Evolutionary conservation across 2,113 vertebrate genomes (phyloP).

Genomic region (Sciurus niger): DNA sequence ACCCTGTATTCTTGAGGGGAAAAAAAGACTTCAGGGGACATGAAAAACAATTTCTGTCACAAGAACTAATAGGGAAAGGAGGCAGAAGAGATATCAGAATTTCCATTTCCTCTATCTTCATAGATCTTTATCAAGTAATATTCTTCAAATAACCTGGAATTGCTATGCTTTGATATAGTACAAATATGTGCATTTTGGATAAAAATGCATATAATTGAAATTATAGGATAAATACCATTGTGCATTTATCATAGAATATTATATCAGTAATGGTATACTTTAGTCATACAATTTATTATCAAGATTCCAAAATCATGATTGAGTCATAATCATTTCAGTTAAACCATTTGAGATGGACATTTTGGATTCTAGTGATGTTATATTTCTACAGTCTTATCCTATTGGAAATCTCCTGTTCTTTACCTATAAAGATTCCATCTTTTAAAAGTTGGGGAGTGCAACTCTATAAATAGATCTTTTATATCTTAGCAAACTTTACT

Average conservation of each 20-base stretch:
- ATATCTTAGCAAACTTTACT: constrained; percentile 36
- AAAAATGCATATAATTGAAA: neutral
- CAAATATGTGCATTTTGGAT: neutral
- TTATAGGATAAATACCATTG: neutral
- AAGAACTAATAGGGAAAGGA: neutral
- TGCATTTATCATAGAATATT: constrained; percentile 10
- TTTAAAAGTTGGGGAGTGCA: neutral
- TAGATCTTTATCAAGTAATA: neutral
- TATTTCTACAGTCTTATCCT: neutral
- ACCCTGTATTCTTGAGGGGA: neutral
- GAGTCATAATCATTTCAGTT: neutral
- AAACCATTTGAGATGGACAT: neutral
- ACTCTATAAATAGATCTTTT: neutral
- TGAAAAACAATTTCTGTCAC: neutral
- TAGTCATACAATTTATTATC: neutral
- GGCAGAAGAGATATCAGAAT: neutral
- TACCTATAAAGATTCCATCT: neutral
- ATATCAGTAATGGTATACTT: neutral
- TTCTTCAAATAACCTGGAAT: constrained; percentile 40
- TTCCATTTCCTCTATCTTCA: neutral
- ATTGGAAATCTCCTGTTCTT: neutral
- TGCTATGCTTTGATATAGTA: neutral
- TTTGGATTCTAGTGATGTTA: neutral
- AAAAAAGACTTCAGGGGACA: neutral
- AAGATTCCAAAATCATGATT: constrained; percentile 8